Conservation (phyloP, 2,888 invertebrate species). For the Mesorhabditis spiculigera region DNA sequence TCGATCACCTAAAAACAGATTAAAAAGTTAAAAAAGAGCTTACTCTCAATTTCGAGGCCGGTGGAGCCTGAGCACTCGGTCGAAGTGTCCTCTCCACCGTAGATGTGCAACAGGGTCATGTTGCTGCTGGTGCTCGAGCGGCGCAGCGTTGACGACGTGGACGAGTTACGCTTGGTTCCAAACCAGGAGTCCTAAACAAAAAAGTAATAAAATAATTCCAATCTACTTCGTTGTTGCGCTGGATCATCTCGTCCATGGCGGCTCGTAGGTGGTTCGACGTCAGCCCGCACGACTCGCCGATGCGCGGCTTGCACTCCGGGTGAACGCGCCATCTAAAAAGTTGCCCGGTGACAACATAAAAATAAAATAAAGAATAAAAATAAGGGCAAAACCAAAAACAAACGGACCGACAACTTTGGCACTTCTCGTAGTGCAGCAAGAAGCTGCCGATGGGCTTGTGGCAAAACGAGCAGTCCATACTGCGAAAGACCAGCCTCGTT, state of each 20-base stretch:
- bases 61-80: too few species aligned
- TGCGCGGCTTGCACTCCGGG: slow-evolving; percentile 50
- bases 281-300: slow-evolving; percentile 56
- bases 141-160: too few species aligned
- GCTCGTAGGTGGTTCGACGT: slow-evolving; percentile 52
- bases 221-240: slow-evolving; percentile 38
- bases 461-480: slow-evolving; percentile 18
- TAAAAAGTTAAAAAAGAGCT: too few species aligned
- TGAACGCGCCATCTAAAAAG: slow-evolving; percentile 47
- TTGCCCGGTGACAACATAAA: too few species aligned
- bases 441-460: slow-evolving; percentile 41
- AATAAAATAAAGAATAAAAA: too few species aligned
- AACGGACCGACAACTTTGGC: slow-evolving; percentile 34
- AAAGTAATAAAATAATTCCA: not conserved
- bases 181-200: slow-evolving; percentile 36
- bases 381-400: too few species aligned
- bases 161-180: slow-evolving; percentile 18
- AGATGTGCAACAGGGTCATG: too few species aligned
- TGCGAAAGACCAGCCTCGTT: too few species aligned
- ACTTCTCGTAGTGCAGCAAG: slow-evolving; percentile 53
- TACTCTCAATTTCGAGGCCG: too few species aligned
- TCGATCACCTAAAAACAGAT: too few species aligned
- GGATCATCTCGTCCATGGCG: slow-evolving; percentile 40
- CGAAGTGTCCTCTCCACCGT: too few species aligned
- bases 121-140: too few species aligned